Evolutionary conservation across 2,888 invertebrate genomes (phyloP).

Genomic region (Drosophila mulleri): DNA sequence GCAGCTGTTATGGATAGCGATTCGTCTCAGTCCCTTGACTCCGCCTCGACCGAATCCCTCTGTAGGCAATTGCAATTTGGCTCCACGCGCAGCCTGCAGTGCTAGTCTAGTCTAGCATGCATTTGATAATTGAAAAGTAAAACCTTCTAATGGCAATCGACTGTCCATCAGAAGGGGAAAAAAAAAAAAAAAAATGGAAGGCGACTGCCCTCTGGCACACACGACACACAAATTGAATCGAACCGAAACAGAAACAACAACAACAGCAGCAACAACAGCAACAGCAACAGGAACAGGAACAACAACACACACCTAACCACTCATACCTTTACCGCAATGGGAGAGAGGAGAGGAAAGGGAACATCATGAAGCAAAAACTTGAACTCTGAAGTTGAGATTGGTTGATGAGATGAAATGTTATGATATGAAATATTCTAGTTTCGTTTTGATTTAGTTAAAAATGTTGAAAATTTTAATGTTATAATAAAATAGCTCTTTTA

Average conservation of each 20-base stretch:
- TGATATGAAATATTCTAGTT: no score
- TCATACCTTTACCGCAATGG: no score
- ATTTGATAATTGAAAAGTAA: slow-evolving; percentile 59
- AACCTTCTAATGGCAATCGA: slow-evolving; percentile 8
- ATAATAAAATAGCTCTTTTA: no score
- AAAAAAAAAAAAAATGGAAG: background rate
- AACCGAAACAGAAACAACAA: slow-evolving; percentile 19
- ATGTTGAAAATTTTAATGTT: no score
- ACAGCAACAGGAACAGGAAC: no score
- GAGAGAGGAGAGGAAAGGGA: no score
- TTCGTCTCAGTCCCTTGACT: background rate
- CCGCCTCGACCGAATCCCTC: background rate
- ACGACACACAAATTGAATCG: slow-evolving; percentile 30
- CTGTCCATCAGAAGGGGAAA: background rate
- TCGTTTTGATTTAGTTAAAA: no score
- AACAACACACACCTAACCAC: no score
- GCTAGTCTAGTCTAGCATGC: slow-evolving; percentile 24
- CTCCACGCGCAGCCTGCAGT: slow-evolving; percentile 25
- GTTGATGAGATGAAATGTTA: no score
- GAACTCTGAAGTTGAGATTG: no score
- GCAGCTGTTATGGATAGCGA: slow-evolving; percentile 6
- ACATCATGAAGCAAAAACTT: no score
- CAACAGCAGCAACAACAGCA: slow-evolving; percentile 19
- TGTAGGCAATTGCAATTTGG: slow-evolving; percentile 5
- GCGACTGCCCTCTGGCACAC: slow-evolving; percentile 29